Conservation (phyloP, 2,113 vertebrate genomes). For the Pterocles gutturalis region DNA sequence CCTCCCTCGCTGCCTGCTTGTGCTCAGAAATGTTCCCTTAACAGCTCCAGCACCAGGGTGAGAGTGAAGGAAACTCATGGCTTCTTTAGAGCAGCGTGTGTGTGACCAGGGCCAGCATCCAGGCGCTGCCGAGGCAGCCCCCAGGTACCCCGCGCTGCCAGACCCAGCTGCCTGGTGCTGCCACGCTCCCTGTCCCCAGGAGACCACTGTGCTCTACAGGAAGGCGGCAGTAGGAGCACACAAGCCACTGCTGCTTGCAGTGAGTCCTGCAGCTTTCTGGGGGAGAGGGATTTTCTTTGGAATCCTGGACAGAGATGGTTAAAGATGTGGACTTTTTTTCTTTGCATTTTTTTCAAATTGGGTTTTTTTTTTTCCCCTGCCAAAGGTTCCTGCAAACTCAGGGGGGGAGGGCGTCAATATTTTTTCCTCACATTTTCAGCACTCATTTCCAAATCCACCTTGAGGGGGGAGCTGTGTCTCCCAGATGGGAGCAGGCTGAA, state of each 20-base stretch:
- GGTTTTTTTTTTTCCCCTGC: rapidly evolving
- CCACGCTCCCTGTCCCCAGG: neutral
- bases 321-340: neutral
- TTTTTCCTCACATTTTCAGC: neutral
- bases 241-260: neutral
- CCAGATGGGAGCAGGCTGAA: neutral
- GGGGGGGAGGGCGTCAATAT: rapidly evolving
- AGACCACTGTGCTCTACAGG: neutral
- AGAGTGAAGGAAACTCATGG: neutral
- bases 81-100: neutral
- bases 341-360: neutral
- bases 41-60: neutral
- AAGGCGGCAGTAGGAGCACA: neutral
- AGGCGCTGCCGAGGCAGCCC: neutral
- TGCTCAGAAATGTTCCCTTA: neutral
- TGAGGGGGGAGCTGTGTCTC: neutral
- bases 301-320: neutral
- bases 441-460: neutral
- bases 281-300: neutral
- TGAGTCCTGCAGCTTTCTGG: neutral
- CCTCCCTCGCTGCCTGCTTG: neutral
- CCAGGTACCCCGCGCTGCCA: neutral
- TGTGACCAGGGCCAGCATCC: neutral
- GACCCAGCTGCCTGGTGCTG: rapidly evolving
- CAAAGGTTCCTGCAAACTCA: neutral